These are phyloP conservation scores for Spodoptera exigua DNA, from an alignment of 2,888 invertebrate species.

Conservation along the genomic window DNA sequence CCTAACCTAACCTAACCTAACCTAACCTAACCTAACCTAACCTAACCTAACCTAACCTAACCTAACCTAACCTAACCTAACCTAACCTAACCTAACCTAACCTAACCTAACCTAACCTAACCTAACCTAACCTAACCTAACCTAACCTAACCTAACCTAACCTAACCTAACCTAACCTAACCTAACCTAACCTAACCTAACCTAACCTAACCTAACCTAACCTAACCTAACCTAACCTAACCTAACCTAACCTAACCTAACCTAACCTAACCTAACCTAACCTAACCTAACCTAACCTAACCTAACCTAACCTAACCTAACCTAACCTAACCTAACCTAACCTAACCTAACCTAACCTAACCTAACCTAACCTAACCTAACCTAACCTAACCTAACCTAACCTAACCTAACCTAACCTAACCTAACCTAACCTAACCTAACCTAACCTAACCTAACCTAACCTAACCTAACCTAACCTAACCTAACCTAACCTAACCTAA, in stretches of 20 bases:
- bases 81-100: slow-evolving; percentile 15
- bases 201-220: slow-evolving; percentile 22
- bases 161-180: slow-evolving; percentile 39
- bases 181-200: slow-evolving; percentile 33
- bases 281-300: slow-evolving; percentile 36
- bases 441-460: slow-evolving; percentile 35
- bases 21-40: slow-evolving; percentile 8
- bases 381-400: slow-evolving; percentile 40
- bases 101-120: slow-evolving; percentile 16
- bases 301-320: slow-evolving; percentile 39
- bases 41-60: slow-evolving; percentile 14
- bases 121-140: slow-evolving; percentile 40
- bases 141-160: slow-evolving; percentile 41
- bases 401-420: slow-evolving; percentile 35
- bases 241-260: slow-evolving; percentile 37
- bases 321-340: slow-evolving; percentile 37
- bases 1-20: slow-evolving; percentile 8
- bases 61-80: slow-evolving; percentile 18
- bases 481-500: slow-evolving; percentile 45
- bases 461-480: slow-evolving; percentile 36
- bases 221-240: slow-evolving; percentile 33
- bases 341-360: slow-evolving; percentile 36
- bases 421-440: slow-evolving; percentile 36
- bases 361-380: slow-evolving; percentile 39
- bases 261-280: slow-evolving; percentile 36